Base-by-base conservation (phyloP, 2,797 vertebrate species). In the Syndactyla subalaris region DNA sequence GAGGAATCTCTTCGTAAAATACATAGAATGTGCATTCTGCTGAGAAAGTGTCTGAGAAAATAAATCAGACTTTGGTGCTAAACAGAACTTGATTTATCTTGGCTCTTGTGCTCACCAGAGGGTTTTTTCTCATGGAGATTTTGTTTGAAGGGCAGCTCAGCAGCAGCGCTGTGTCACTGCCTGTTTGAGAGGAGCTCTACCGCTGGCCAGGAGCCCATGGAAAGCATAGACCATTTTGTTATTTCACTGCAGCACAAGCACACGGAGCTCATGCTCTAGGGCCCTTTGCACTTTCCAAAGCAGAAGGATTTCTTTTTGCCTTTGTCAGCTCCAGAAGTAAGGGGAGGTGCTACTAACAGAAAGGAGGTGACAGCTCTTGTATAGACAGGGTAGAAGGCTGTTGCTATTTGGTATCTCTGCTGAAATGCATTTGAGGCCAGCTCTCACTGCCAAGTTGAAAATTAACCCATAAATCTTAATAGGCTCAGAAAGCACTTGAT, bases 401-500 rank as follows among this genome's bases (percentile, higher is more conserved):
- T 30, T 81, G 79, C 80, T 78, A 7, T 78, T 88, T 73, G 91
- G 51, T 63, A 7, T 67, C 92, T 75, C 66, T 88, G 82, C 20
- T 17, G 62, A 66, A 82, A 92, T 29, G 65, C 65, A 26, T 85
- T 70, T 1, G 4, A 61, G 43, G 78, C 82, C 78, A 89, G 65
- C 58, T 88, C 72, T 63, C 0, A 0, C 70, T 88, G 92, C 87
- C 95, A 95, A 86, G 70, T 34, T 91, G 89, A 89, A 91, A 96
- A 88, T 41, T n/a, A 96, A 84, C 54, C 39, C 68, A 38, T 48
- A 88, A 92, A 85, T 87, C 94, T 76, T 72, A 83, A 72, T 27
- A 87, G 87, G 38, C 85, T 95, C 17, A 6, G 82, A 89, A 79
- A 91, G 63, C 34, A 57, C 81, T 89, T 85, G 72, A 76, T 67